Evolutionary conservation across 2,888 invertebrate genomes (phyloP), one percentile per base, ranked within the genome.

Genomic region (Tromatobia lineatoria): DNA sequence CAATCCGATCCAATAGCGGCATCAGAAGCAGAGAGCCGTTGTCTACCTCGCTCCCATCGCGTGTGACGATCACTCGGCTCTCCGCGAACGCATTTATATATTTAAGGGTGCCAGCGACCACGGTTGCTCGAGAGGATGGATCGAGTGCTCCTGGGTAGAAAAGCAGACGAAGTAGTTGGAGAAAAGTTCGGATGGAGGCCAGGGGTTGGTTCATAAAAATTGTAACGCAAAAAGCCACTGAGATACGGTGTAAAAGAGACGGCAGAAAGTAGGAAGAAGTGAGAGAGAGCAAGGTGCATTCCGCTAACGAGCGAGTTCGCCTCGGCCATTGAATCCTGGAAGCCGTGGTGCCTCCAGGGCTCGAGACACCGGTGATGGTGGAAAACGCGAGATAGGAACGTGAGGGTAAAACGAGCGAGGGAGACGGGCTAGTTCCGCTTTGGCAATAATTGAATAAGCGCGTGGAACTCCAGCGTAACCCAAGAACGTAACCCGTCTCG

Each of bases 301-400:
- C 11, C 82, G 82, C 85, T 85, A 87, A 87, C 84, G 82, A 87
- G 85, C 82, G 75, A 82, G 82, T 80, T 82, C 69, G 79, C 66
- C 80, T 79, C 80, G 71, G 52, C 76, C 83, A 87, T 84, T 87
- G 80, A 85, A 87, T 83, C 83, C 82, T 82, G 29, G 50, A 20
- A 80, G 42, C 20, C 59, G 42, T 42, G 50, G 52, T 42, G 76
- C 79, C 73, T 80, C 69, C 69, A 10, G 71, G 82, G 67, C 71
- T 82, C 59, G 54, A 57, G 67, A 80, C 77, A 50, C 79, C 71
- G 23, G 64, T 45, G 73, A 85, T 77, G 78, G 82, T 71, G 74
- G 77, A 73, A 76, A 80, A 74, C 66, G 67, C 45, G 25, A 69
- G 77, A 71, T 61, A 47, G 67, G 45, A 45, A 82, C 15, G 74